Evolutionary conservation across 2,113 vertebrate species (phyloP), one percentile per base, ranked within the genome.

Genomic region (Chiloscyllium plagiosum): DNA sequence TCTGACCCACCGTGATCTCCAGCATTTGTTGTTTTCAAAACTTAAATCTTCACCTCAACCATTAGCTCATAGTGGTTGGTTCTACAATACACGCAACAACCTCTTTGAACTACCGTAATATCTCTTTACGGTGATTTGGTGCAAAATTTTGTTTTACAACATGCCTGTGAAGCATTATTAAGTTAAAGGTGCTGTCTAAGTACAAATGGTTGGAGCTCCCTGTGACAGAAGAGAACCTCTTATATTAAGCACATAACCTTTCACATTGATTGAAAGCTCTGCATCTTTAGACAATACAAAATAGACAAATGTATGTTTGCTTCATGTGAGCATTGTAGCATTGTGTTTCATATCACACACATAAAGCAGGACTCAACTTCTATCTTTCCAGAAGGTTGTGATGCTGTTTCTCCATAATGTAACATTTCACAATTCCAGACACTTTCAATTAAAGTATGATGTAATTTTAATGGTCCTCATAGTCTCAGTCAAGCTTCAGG

Each of bases 381-480:
- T 24, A 94, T 94, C 61, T 83, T 83, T 83, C 5, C 4, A 68
- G 33, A 37, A n/a, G 2, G 17, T 92, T 68, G 4, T 10, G 17
- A 20, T 50, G 47, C 42, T 47, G 19, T 94, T 94, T 94, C 24
- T 68, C 56, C 4, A 47, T n/a, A 42, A 15, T 95, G 66, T 95
- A 50, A 52, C 22, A 52, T 50, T 95, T 95, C 68, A 50, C 12
- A 76, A 26, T 4, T 6, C 94, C 69, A 95, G 94, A 70, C 42
- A 76, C 47, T 72, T 95, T 69, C 94, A 95, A 72, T 72, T 72
- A 95, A 95, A 95, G 42, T 13, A 20, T 76, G 94, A 72, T 50
- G 94, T 47, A 95, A 76, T 52, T 72, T 50, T 17, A 95, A 95
- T 76, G 70, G 42, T 72, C 12, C 42, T 95, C 70, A 26, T 90